Percentiles rank a stretch among this genome's conserved stretches.
Conservation (phyloP, 2,797 vertebrate species). For the Calcarius lapponicus region DNA sequence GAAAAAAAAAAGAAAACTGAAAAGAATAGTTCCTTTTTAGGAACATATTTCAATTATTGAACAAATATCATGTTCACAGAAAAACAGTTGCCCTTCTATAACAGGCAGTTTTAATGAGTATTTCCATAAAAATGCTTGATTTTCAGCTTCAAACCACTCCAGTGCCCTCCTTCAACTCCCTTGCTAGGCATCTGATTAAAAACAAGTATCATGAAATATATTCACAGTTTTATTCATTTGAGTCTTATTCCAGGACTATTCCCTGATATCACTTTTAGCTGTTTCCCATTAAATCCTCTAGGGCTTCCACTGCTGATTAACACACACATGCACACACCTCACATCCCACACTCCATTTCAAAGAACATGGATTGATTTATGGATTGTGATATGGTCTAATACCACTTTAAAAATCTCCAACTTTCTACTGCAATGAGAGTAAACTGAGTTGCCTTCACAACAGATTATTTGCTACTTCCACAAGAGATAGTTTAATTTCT, state of each 20-base stretch:
- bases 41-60: not conserved
- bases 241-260: not conserved
- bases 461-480: not conserved
- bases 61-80: not conserved
- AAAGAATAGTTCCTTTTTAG: not conserved
- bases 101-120: constrained; percentile 20
- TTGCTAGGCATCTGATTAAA: constrained; percentile 30
- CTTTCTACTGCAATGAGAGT: not conserved
- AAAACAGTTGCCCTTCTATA: not conserved
- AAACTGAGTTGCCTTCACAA: not conserved
- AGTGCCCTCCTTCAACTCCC: not conserved
- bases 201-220: constrained; percentile 7
- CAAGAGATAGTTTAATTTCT: not conserved
- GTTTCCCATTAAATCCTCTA: not conserved
- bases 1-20: not conserved
- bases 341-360: not conserved
- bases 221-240: not conserved
- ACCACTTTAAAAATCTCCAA: not conserved
- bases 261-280: not conserved
- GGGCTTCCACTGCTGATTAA: not conserved
- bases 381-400: not conserved
- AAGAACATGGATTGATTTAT: not conserved
- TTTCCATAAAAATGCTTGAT: constrained; percentile 49
- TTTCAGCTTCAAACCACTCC: constrained; percentile 25
- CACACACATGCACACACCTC: not conserved